Evolutionary conservation across 2,888 invertebrate genomes (phyloP).

Genomic region (Drosophila cognata): DNA sequence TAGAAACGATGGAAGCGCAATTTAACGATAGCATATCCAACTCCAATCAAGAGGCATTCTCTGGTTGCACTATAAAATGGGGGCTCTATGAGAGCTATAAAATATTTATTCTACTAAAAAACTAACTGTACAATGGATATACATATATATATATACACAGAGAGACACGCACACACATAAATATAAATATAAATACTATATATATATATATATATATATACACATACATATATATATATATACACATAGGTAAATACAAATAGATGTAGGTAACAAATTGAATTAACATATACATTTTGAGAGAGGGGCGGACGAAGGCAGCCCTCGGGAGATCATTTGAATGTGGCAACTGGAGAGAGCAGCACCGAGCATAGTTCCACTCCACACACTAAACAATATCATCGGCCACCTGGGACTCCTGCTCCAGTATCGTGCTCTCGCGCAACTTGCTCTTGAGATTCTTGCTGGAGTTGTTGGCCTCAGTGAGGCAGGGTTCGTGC

Average conservation of each 20-base stretch:
- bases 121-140: constrained; percentile 75
- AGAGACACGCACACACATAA: constrained; percentile 40
- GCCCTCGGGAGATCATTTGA: constrained; percentile 51
- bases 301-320: background rate
- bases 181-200: constrained; percentile 43
- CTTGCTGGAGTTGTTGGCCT: constrained; percentile 75
- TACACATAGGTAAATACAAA: constrained; percentile 58
- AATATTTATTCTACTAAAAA: constrained; percentile 80
- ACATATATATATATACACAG: constrained; percentile 40
- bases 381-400: constrained; percentile 60
- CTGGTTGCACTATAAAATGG: constrained; percentile 71
- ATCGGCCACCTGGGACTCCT: constrained; percentile 76
- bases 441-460: constrained; percentile 66
- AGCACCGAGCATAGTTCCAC: background rate
- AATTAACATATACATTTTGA: constrained; percentile 12
- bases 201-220: constrained; percentile 33
- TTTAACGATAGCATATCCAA: constrained; percentile 45
- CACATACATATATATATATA: constrained; percentile 23
- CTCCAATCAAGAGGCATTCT: constrained; percentile 37
- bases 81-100: constrained; percentile 79
- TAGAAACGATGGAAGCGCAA: constrained; percentile 32
- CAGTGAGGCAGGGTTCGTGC: constrained; percentile 84
- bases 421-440: constrained; percentile 74
- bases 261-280: constrained; percentile 23
- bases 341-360: constrained; percentile 25